Base-by-base conservation (phyloP, 2,113 vertebrate genomes). In the Copsychus sechellarum region DNA sequence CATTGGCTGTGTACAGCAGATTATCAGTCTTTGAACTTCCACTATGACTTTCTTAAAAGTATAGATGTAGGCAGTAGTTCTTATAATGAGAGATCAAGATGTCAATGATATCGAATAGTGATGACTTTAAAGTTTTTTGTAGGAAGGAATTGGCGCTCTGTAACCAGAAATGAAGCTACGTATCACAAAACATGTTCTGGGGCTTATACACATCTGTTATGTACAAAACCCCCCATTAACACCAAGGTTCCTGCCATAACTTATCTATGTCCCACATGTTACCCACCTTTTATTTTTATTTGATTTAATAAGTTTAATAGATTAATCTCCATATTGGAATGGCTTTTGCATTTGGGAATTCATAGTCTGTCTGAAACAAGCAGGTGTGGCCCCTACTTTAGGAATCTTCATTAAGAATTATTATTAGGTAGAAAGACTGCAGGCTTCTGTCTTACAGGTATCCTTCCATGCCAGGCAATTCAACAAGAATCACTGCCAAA, bases 151-250 rank as follows among this genome's bases (percentile, higher is more conserved):
- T 58, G 21, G 10, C 62, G 4, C 4, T 67, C 7, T 31, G 7
- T 26, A 69, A 40, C 12, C 47, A 83, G 66, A 76, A 77, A 80
- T 61, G 2, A 78, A 82, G 24, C 5, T 65, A 20, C 1, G 0
- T 16, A 64, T 56, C 10, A 50, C 33, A 58, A 84, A 78, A 38
- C 1, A 4, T n/a, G 1, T 47, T 67, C 22, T 70, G n/a, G 19
- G 5, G 20, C 34, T 70, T 78, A 13, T 4, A 24, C 0, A 2
- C 12, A 9, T 33, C 22, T 56, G 13, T 5, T 54, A 14, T 20
- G 4, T 54, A 42, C 5, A 61, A 80, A 73, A 40, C 16, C 19
- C 12, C 38, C 12, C 1, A 3, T 12, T 26, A 85, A 31, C 9
- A 60, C 12, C 3, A 22, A 67, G 11, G 2, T 58, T 50, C 53